Evolutionary conservation across 2,113 vertebrate species (phyloP), one percentile per base, ranked within the genome.

Genomic region (Carlito syrichta): DNA sequence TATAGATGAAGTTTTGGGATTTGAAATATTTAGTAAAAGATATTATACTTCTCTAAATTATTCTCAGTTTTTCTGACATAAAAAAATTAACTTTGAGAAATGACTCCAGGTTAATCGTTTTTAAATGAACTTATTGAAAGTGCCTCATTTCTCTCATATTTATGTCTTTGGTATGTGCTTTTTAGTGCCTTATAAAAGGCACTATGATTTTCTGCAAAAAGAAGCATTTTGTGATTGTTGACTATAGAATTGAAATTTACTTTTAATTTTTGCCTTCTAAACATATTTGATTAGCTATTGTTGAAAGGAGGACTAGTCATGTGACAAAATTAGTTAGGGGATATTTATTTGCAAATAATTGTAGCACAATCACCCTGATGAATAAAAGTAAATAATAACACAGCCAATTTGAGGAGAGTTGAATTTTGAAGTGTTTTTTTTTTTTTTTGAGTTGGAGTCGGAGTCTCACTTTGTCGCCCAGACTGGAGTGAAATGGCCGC

Each of bases 91-190:
- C 63, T 89, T 86, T 91, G 86, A 83, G 62, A 85, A 91, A 68
- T 86, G 85, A 60, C 27, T 48, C 23, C 82, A n/a, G 43, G 45
- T 54, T 91, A 83, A 54, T 79, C 83, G 13, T 73, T 92, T 96
- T 94, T 54, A 96, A 97, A 88, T 16, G 85, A 88, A 90, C 84
- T 97, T 77, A 63, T 92, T 66, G 4, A 87, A 93, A 97, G 13
- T n/a, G 7, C 52, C 25, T 87, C 17, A 43, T 40, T 95, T 79
- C 35, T 85, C 66, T 86, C 77, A 77, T 76, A 87, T 68, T 69
- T 87, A n/a, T 86, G 58, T 90, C 40, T 87, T 52, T 79, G 54
- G 19, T 87, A 19, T 62, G 60, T 2, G 30, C 25, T 83, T 93
- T 82, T 54, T 58, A 52, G 50, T 58, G n/a, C 20, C 2, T 79